Percentiles rank a stretch among this genome's conserved stretches.
Conservation (phyloP, 2,888 invertebrate genomes). For the Automeris io region DNA sequence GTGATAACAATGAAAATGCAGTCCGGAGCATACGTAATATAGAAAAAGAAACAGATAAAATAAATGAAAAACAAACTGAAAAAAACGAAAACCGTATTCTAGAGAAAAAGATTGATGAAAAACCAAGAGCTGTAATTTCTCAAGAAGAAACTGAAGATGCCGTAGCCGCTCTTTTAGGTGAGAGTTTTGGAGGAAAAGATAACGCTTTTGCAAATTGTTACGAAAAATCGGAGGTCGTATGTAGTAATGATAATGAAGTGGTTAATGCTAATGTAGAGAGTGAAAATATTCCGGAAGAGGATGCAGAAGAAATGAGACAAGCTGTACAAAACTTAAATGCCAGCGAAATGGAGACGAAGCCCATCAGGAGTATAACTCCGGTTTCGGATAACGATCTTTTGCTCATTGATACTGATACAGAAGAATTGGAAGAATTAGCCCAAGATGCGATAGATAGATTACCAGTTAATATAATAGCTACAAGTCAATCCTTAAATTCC, state of each 20-base stretch:
- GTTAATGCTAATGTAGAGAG: constrained; percentile 61
- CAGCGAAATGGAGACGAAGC: constrained; percentile 84
- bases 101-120: constrained; percentile 82
- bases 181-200: constrained; percentile 85
- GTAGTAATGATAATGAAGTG: constrained; percentile 54
- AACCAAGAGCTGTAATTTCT: constrained; percentile 88
- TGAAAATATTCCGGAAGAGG: constrained; percentile 81
- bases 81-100: constrained; percentile 52
- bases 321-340: constrained; percentile 88
- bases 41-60: constrained; percentile 35
- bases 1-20: constrained; percentile 80
- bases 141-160: constrained; percentile 96
- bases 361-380: constrained; percentile 90
- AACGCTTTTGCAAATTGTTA: constrained; percentile 75
- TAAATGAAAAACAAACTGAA: constrained; percentile 41
- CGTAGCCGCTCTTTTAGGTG: constrained; percentile 90
- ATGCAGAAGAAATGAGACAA: constrained; percentile 89
- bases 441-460: constrained; percentile 59
- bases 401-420: constrained; percentile 91
- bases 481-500: constrained; percentile 40
- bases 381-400: constrained; percentile 89
- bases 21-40: constrained; percentile 20
- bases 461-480: constrained; percentile 54
- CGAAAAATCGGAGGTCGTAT: constrained; percentile 67
- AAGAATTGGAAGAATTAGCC: constrained; percentile 81